A percentile compares a stretch with the other conserved stretches of the same genome.
These are phyloP conservation scores for Nesogale talazaci DNA, from an alignment of 2,113 vertebrate genomes.

Conservation along the genomic window DNA sequence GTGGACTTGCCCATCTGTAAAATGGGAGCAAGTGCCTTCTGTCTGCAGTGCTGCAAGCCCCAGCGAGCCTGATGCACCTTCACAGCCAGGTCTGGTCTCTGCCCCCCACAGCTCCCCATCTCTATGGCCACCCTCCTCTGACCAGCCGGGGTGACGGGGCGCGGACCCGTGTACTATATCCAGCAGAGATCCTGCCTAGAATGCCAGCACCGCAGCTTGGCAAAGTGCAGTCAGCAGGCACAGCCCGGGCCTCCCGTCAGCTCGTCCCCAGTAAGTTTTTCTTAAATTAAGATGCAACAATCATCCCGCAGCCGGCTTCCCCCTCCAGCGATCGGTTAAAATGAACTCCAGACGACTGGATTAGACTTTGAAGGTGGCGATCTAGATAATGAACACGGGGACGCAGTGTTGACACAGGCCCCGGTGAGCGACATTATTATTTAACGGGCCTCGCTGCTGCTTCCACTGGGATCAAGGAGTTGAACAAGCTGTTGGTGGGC, in stretches of 20 bases:
- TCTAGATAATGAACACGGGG: constrained; percentile 67
- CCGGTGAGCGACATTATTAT: constrained; percentile 58
- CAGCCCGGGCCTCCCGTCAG: not conserved
- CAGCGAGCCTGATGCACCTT: accelerated
- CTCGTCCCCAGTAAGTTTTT: not conserved
- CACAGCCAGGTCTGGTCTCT: not conserved
- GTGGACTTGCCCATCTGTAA: too few relatives aligned
- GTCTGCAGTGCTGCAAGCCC: accelerated
- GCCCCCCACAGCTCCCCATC: accelerated
- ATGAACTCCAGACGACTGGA: constrained; percentile 77
- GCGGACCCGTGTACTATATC: accelerated
- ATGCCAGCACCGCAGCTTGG: accelerated
- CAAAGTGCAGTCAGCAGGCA: accelerated
- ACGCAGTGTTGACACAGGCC: constrained; percentile 74
- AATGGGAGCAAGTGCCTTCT: too few relatives aligned
- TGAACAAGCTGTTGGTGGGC: not conserved
- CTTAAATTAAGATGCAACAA: constrained; percentile 74
- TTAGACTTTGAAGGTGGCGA: constrained; percentile 76
- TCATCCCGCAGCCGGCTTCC: constrained; percentile 53
- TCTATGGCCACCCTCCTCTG: not conserved
- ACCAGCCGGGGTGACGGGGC: not conserved
- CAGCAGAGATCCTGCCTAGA: accelerated
- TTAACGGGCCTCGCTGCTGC: constrained; percentile 52
- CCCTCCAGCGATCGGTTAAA: constrained; percentile 64
- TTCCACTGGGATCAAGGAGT: constrained; percentile 54